phyloP scores from a whole-genome alignment of 2,888 invertebrate species.

The Pemphredon lugubris region DNA sequence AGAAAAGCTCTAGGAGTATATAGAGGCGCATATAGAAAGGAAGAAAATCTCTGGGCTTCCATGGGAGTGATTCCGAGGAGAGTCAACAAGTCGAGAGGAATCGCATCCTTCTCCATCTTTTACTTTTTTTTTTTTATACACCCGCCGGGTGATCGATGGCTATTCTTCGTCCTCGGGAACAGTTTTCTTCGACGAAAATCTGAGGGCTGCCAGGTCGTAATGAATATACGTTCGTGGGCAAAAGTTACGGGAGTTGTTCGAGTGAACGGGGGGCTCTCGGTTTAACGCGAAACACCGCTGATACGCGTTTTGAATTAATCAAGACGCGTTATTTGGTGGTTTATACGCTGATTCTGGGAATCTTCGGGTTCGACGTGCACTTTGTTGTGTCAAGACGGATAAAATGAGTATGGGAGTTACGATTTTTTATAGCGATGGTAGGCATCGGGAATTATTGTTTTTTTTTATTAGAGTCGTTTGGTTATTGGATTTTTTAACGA shows the following conservation, averaged over 20 bases:
- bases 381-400: too few relatives aligned
- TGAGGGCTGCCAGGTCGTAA: constrained; percentile 3
- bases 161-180: constrained; percentile 30
- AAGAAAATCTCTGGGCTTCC: constrained; percentile 53
- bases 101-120: constrained; percentile 39
- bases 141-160: constrained; percentile 51
- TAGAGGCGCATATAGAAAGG: constrained; percentile 28
- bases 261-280: too few relatives aligned
- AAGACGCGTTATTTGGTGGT: too few relatives aligned
- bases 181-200: constrained; percentile 17
- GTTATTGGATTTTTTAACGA: too few relatives aligned
- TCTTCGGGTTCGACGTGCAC: too few relatives aligned
- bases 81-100: constrained; percentile 62
- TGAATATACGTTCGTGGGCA: neutral
- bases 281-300: too few relatives aligned
- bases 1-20: constrained; percentile 2
- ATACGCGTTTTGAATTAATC: too few relatives aligned
- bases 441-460: too few relatives aligned
- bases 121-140: constrained; percentile 2
- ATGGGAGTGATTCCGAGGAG: constrained; percentile 47
- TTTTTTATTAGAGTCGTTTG: too few relatives aligned
- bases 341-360: too few relatives aligned
- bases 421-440: too few relatives aligned
- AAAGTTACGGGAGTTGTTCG: neutral
- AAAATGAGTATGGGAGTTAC: too few relatives aligned